phyloP scores from a whole-genome alignment of 2,113 vertebrate species.

The Tauraco erythrolophus region DNA sequence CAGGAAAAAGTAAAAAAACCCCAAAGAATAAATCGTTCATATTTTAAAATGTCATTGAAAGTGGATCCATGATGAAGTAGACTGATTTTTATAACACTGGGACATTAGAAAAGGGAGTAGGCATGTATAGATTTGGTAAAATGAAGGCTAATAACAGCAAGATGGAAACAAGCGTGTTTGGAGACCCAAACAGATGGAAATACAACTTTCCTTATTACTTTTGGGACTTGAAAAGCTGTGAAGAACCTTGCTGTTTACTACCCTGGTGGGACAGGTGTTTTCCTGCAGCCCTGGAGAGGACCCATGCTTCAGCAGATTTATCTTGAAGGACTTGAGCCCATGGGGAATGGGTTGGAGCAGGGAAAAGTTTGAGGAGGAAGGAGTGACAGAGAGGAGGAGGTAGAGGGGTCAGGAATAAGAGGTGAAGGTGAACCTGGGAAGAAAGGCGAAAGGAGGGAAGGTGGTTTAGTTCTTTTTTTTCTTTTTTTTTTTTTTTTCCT shows the following conservation, averaged over 20 bases:
- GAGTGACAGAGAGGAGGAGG: neutral
- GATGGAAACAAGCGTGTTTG: neutral
- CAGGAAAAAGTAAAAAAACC: neutral
- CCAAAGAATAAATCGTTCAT: neutral
- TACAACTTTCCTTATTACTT: neutral
- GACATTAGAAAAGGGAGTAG: neutral
- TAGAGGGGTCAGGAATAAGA: neutral
- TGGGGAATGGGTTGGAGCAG: too few species aligned
- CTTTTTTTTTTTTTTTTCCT: neutral
- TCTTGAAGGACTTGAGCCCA: too few species aligned
- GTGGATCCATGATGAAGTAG: neutral
- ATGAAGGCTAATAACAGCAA: neutral
- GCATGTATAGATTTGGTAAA: neutral
- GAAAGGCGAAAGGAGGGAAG: rapidly evolving
- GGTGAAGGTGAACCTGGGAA: neutral
- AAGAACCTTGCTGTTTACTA: neutral
- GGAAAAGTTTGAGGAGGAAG: neutral
- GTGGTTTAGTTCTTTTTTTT: neutral
- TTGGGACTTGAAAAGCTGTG: neutral
- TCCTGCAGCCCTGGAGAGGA: neutral
- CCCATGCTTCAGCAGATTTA: neutral
- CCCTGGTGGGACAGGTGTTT: rapidly evolving
- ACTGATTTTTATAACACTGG: neutral
- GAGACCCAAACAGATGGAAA: neutral
- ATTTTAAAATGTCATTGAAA: neutral